Percentiles rank a stretch among this genome's conserved stretches.
These are phyloP conservation scores for Lates calcarifer DNA, from an alignment of 2,113 vertebrate species.

Conservation along the genomic window DNA sequence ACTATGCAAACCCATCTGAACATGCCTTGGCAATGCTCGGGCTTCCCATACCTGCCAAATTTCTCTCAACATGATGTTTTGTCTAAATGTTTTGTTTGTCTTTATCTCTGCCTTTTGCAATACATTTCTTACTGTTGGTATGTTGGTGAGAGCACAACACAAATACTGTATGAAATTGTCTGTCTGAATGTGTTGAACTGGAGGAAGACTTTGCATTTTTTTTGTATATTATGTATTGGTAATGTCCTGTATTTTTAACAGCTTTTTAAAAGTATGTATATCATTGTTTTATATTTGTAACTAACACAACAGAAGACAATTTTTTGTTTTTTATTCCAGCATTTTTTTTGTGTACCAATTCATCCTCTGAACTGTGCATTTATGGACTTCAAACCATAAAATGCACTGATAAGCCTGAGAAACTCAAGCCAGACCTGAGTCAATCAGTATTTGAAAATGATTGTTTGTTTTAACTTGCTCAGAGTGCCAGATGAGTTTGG, in stretches of 20 bases:
- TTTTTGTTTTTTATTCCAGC: slow-evolving; percentile 1
- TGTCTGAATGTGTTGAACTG: slow-evolving; percentile 67
- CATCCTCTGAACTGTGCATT: slow-evolving; percentile 15
- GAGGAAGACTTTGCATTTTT: slow-evolving; percentile 47
- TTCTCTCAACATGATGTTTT: slow-evolving; percentile 9
- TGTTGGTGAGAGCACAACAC: slow-evolving; percentile 34
- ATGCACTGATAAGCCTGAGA: slow-evolving; percentile 16
- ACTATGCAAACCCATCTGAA: slow-evolving; percentile 33
- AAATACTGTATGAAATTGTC: slow-evolving; percentile 54
- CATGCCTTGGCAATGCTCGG: neutral
- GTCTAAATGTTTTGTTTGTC: slow-evolving; percentile 5
- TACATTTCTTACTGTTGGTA: slow-evolving; percentile 20
- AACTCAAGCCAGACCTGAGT: neutral
- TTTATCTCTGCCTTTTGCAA: slow-evolving; percentile 43
- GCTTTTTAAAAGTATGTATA: slow-evolving; percentile 58
- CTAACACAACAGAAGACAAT: slow-evolving; percentile 47
- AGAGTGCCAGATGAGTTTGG: slow-evolving; percentile 1
- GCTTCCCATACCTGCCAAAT: neutral
- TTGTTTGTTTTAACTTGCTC: slow-evolving; percentile 33
- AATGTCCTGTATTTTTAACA: slow-evolving; percentile 54
- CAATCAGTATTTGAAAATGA: neutral
- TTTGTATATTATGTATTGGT: slow-evolving; percentile 76
- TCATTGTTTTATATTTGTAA: slow-evolving; percentile 63
- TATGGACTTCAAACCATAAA: slow-evolving; percentile 27
- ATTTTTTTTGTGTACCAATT: slow-evolving; percentile 13